Base-by-base conservation (phyloP, 2,888 invertebrate genomes). In the Phlogophora meticulosa region DNA sequence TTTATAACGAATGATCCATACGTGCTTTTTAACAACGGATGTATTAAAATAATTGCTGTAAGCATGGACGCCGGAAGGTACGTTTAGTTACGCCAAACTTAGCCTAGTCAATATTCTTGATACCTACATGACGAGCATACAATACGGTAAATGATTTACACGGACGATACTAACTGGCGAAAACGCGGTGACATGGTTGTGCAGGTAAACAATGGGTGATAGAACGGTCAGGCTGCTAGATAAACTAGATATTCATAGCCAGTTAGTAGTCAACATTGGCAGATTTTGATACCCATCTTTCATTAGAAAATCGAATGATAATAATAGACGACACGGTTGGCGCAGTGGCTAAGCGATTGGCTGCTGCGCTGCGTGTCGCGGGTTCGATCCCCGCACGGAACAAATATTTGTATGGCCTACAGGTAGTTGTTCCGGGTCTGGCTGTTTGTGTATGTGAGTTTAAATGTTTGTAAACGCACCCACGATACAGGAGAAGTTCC, bases 111-210 rank as follows among this genome's bases (percentile, higher is more conserved):
- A 36, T 57, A 52, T 70, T 55, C 15, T 22, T n/a, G 17, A 46
- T 40, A 76, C 58, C 56, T 28, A 28, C 28, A 28, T 46, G 51
- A 56, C 17, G 22, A 4, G 20, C 51, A 69, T 69, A 57, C 13
- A n/a, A 20, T 52, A 40, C 9, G 11, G 24, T 34, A 17, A 56
- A 36, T 76, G 24, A 46, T 51, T 45, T 20, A 34, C 20, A 5
- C 24, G 15, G 36, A 52, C 13, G 15, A 9, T 53, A 22, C 11
- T 7, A 22, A n/a, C 7, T 43, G 20, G 17, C n/a, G 13, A 34
- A 36, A 68, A 55, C 5, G 15, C 43, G n/a, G 38, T 55, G 70
- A 70, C 69, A 68, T 46, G 20, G 15, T 52, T 51, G 20, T 20
- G 13, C 15, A 24, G 15, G 11, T 17, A 72, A 38, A 45, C 22